Percentiles rank a stretch among this genome's conserved stretches.
These are phyloP conservation scores for Drosophila lutescens DNA, from an alignment of 2,888 invertebrate species.

Conservation along the genomic window DNA sequence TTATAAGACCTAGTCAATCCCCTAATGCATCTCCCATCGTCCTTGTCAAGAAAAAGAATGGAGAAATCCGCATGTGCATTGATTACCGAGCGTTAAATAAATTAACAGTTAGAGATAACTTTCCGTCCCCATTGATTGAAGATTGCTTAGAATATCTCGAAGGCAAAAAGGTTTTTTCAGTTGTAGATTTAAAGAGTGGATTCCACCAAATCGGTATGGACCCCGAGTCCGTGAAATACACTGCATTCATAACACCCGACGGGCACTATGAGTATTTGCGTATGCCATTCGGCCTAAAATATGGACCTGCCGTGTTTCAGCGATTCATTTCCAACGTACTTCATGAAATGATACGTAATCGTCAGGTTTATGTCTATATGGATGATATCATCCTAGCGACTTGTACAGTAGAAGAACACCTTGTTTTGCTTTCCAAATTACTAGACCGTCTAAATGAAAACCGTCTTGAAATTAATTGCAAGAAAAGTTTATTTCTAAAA, in stretches of 20 bases:
- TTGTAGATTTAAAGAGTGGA: background rate
- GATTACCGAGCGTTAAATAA: no score
- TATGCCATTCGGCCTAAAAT: background rate
- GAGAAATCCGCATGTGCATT: no score
- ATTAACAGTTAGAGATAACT: no score
- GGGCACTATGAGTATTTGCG: background rate
- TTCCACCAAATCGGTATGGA: background rate
- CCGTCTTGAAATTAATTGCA: background rate
- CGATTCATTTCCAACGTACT: background rate
- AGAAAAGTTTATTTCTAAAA: background rate
- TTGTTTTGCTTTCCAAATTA: background rate
- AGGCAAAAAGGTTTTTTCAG: background rate
- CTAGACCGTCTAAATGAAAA: background rate
- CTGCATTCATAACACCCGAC: background rate
- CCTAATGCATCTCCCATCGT: background rate
- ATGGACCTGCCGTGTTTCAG: background rate
- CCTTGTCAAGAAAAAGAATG: no score
- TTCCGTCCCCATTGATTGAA: no score
- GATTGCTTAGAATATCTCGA: no score
- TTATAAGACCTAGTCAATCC: slow-evolving; percentile 1
- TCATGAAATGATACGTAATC: background rate
- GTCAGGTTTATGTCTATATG: background rate
- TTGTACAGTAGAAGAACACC: no score
- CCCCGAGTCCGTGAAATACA: background rate
- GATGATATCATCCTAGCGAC: background rate